These are phyloP conservation scores for Pogonognathellus flavescens DNA, from an alignment of 1,140 invertebrate genomes.

Conservation along the genomic window DNA sequence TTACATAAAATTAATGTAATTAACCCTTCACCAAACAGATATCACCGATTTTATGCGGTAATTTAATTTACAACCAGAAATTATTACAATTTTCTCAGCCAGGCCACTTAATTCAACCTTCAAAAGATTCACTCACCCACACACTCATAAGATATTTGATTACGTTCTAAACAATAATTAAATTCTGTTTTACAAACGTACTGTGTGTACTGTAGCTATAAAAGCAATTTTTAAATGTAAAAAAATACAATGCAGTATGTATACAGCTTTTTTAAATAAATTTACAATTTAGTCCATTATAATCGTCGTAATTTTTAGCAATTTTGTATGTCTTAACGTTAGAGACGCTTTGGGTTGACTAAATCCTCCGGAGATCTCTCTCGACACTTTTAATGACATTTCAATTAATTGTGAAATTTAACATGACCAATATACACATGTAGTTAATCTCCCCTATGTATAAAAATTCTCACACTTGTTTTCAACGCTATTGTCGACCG, in stretches of 20 bases:
- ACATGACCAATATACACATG: not conserved
- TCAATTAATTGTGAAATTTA: slow-evolving; percentile 37
- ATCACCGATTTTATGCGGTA: not conserved
- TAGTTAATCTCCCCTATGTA: not conserved
- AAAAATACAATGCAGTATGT: not conserved
- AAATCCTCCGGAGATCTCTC: not conserved
- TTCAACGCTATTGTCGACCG: slow-evolving; percentile 2
- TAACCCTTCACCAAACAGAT: no score
- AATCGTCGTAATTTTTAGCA: not conserved
- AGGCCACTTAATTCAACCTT: not conserved
- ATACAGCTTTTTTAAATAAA: not conserved
- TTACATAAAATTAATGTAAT: no score
- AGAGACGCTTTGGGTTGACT: not conserved
- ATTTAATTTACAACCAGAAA: not conserved
- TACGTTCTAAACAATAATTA: no score
- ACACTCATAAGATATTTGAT: not conserved
- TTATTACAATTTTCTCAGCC: not conserved
- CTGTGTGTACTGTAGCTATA: not conserved
- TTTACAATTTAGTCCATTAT: no score
- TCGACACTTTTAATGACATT: slow-evolving; percentile 41
- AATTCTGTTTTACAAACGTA: not conserved
- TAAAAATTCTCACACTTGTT: slow-evolving; percentile 21
- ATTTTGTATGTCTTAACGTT: not conserved
- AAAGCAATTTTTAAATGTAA: not conserved
- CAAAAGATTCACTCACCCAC: not conserved